phyloP scores from a whole-genome alignment of 1,140 invertebrate species.

The Sitophilus oryzae region DNA sequence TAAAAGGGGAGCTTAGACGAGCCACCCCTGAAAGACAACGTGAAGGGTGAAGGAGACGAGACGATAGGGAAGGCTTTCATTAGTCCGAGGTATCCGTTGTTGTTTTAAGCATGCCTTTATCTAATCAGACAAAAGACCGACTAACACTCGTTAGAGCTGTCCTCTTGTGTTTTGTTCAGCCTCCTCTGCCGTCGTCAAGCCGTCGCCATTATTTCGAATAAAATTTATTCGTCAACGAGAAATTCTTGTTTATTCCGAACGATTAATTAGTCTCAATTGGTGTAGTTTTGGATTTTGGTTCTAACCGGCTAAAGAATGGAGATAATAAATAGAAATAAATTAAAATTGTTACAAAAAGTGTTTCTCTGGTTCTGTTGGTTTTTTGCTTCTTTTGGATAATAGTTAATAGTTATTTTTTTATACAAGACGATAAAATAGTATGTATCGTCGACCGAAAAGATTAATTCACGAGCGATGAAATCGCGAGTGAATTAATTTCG shows the following conservation, averaged over 20 bases:
- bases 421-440: too few relatives aligned
- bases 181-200: conserved; percentile 9
- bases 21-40: conserved; percentile 6
- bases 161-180: conserved; percentile 11
- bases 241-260: background rate
- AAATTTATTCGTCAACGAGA: conserved; percentile 26
- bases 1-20: background rate
- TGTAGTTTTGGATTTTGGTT: background rate
- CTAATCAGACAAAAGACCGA: conserved; percentile 44
- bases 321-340: too few relatives aligned
- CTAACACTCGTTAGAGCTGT: conserved; percentile 31
- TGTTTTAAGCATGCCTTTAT: conserved; percentile 47
- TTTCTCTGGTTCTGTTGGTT: too few relatives aligned
- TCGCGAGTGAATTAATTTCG: too few relatives aligned
- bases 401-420: too few relatives aligned
- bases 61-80: conserved; percentile 39
- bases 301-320: too few relatives aligned
- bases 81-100: conserved; percentile 44
- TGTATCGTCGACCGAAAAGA: too few relatives aligned
- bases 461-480: too few relatives aligned
- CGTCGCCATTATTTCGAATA: conserved; percentile 18
- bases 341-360: too few relatives aligned
- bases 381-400: too few relatives aligned
- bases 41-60: background rate
- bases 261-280: background rate